phyloP scores from a whole-genome alignment of 2,888 invertebrate species.

The Crioceris asparagi region DNA sequence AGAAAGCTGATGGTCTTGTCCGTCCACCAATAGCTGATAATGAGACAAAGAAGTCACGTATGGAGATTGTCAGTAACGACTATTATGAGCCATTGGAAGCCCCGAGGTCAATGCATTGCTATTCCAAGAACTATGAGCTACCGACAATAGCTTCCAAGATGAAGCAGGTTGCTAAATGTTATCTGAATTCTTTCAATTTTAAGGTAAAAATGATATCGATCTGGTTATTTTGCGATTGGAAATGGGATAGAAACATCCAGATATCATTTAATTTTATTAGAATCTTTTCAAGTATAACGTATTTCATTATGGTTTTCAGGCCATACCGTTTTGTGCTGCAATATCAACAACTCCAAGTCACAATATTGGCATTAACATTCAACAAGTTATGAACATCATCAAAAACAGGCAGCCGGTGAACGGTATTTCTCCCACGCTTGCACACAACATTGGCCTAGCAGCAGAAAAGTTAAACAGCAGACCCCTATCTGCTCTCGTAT shows the following conservation, averaged over 20 bases:
- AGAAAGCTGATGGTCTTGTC: constrained; percentile 5
- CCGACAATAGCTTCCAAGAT: constrained; percentile 57
- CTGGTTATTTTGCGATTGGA: too few species aligned
- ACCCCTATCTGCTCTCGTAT: constrained; percentile 30
- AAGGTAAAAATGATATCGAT: too few species aligned
- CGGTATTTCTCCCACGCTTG: constrained; percentile 36
- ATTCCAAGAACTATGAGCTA: constrained; percentile 42
- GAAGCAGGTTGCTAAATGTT: constrained; percentile 49
- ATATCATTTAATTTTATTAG: too few species aligned
- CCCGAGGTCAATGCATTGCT: constrained; percentile 19
- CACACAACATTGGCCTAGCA: constrained; percentile 37
- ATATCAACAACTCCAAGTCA: constrained; percentile 52
- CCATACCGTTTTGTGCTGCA: constrained; percentile 52
- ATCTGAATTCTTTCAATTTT: constrained; percentile 36
- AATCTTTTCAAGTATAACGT: too few species aligned
- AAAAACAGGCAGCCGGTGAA: constrained; percentile 25
- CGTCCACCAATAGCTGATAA: neutral
- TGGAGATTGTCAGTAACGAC: too few species aligned
- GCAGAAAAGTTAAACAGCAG: constrained; percentile 32
- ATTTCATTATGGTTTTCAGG: constrained; percentile 43
- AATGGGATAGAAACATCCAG: too few species aligned
- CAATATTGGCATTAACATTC: constrained; percentile 54
- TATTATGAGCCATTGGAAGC: constrained; percentile 22
- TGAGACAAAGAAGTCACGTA: neutral
- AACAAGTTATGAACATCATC: constrained; percentile 44